Evolutionary conservation across 2,888 invertebrate species (phyloP).

Genomic region (Listrodromus nycthemerus): DNA sequence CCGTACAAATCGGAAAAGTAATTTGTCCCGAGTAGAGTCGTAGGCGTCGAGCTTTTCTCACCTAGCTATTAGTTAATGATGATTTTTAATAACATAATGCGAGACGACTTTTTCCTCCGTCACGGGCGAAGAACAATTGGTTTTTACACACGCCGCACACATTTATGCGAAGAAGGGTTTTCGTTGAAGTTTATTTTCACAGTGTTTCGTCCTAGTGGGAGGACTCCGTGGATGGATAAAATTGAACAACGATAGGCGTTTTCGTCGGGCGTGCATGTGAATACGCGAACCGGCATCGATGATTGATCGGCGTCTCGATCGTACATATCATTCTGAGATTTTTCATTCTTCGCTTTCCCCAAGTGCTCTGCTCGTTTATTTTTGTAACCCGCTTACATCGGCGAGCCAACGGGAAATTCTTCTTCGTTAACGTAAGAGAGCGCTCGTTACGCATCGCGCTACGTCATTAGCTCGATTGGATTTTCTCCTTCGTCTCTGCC

Average conservation of each 20-base stretch:
- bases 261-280: not conserved
- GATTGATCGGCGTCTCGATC: not conserved
- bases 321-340: not conserved
- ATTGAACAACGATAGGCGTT: slow-evolving; percentile 1
- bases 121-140: slow-evolving; percentile 24
- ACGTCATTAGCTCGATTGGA: slow-evolving; percentile 26
- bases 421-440: not conserved
- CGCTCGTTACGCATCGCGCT: not conserved
- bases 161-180: not conserved
- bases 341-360: not conserved
- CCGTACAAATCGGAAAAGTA: slow-evolving; percentile 49
- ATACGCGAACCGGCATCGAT: not conserved
- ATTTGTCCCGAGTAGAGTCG: slow-evolving; percentile 38
- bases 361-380: not conserved
- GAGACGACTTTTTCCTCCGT: slow-evolving; percentile 10
- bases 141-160: not conserved
- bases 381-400: not conserved
- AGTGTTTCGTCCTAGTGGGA: not conserved
- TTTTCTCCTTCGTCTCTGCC: not conserved
- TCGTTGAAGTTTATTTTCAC: not conserved
- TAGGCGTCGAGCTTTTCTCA: slow-evolving; percentile 6
- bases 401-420: not conserved
- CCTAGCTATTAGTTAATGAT: slow-evolving; percentile 69
- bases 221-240: not conserved
- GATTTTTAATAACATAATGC: slow-evolving; percentile 68